Percentiles rank a stretch among this genome's conserved stretches.
phyloP scores from a whole-genome alignment of 1,140 invertebrate genomes.

The Cherax destructor region DNA sequence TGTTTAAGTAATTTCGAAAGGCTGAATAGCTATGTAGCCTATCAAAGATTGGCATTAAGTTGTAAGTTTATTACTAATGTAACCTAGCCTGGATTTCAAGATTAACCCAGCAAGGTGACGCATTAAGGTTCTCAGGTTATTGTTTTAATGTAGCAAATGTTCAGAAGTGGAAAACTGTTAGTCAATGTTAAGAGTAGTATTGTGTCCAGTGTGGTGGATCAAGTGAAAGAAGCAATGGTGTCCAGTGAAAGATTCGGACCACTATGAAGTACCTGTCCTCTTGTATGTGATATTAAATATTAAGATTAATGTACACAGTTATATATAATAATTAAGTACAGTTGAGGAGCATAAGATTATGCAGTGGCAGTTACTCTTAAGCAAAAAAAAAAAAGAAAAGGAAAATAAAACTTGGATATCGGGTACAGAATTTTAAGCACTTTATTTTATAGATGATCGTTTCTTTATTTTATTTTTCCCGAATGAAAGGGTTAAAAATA shows the following conservation, averaged over 20 bases:
- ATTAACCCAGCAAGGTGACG: too few species aligned
- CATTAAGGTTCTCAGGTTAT: too few species aligned
- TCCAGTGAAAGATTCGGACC: constrained; percentile 46
- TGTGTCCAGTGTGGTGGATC: too few species aligned
- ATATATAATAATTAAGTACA: not conserved
- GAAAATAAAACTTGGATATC: not conserved
- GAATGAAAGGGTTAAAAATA: not conserved
- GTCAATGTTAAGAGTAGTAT: too few species aligned
- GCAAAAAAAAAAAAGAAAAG: not conserved
- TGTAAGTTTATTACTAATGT: not conserved
- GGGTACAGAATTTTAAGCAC: not conserved
- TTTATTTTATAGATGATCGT: not conserved
- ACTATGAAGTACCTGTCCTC: constrained; percentile 55
- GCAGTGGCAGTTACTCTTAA: constrained; percentile 9
- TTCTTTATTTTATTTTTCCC: not conserved
- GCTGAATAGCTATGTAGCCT: too few species aligned
- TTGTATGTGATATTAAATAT: constrained; percentile 59
- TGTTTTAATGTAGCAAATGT: too few species aligned
- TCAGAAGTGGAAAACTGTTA: too few species aligned
- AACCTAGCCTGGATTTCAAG: too few species aligned
- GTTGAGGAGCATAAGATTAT: not conserved
- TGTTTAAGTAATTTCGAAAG: not conserved
- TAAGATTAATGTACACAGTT: constrained; percentile 36
- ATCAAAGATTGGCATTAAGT: not conserved
- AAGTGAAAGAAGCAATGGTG: not conserved